Conservation (phyloP, 2,797 vertebrate genomes). For the Gymnoscopelus braueri region DNA sequence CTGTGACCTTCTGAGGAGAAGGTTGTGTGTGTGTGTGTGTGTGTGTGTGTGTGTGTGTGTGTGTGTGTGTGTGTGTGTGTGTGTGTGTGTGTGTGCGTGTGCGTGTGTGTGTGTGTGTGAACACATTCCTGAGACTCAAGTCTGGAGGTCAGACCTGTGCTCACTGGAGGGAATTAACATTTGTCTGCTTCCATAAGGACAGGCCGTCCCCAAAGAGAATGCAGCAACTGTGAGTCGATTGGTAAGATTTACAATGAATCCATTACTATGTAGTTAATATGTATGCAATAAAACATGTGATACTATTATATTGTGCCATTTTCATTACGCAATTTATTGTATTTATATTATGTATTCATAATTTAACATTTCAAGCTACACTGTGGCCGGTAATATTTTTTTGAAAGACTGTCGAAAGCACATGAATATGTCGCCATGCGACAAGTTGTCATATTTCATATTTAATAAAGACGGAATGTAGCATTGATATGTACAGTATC, state of each 20-base stretch:
- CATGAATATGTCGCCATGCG: background rate
- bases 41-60: slow-evolving; percentile 2
- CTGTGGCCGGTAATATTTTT: too few relatives aligned
- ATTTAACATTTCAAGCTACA: too few relatives aligned
- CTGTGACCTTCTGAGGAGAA: slow-evolving; percentile 83
- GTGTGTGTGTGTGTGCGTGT: slow-evolving; percentile 27
- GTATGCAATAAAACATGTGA: slow-evolving; percentile 15
- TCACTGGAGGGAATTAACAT: slow-evolving; percentile 83
- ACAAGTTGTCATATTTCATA: background rate
- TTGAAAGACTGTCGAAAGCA: background rate
- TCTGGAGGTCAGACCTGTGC: slow-evolving; percentile 82
- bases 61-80: slow-evolving; percentile 33
- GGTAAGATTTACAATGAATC: slow-evolving; percentile 43
- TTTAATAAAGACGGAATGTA: background rate
- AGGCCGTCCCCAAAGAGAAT: slow-evolving; percentile 73
- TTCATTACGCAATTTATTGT: background rate
- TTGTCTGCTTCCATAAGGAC: slow-evolving; percentile 80
- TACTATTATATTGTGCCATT: background rate
- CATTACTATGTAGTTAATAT: slow-evolving; percentile 52
- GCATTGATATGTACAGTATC: background rate
- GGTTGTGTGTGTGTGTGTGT: slow-evolving; percentile 36
- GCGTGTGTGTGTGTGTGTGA: slow-evolving; percentile 33
- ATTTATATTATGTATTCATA: background rate
- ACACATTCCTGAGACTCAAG: slow-evolving; percentile 70
- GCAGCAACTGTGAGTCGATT: slow-evolving; percentile 64